Percentiles rank a stretch among this genome's conserved stretches.
phyloP scores from a whole-genome alignment of 2,797 vertebrate genomes.

The Chaetophractus vellerosus region DNA sequence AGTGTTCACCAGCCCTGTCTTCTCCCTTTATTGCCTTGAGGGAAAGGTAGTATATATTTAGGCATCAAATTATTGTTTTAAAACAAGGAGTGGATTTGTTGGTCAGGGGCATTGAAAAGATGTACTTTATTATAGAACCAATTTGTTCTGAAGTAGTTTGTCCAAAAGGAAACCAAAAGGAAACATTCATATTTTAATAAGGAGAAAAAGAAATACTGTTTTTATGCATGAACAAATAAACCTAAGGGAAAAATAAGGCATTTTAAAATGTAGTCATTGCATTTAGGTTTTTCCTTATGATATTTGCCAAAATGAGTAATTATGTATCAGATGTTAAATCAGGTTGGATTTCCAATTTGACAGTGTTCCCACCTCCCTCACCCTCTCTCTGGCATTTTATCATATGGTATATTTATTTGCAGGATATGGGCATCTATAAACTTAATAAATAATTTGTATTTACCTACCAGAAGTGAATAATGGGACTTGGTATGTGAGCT shows the following conservation, averaged over 20 bases:
- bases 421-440: neutral
- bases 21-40: conserved; percentile 18
- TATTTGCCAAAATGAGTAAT: neutral
- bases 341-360: conserved; percentile 7
- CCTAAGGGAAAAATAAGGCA: conserved; percentile 42
- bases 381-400: neutral
- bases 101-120: conserved; percentile 3
- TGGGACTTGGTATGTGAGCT: neutral
- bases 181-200: conserved; percentile 45
- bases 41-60: conserved; percentile 37
- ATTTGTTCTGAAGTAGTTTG: conserved; percentile 35
- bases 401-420: conserved; percentile 39
- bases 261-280: neutral
- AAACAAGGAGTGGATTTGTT: conserved; percentile 3
- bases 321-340: conserved; percentile 10
- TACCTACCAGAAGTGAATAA: neutral
- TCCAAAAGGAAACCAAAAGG: conserved; percentile 16
- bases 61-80: conserved; percentile 55
- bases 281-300: neutral
- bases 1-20: conserved; percentile 1
- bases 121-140: conserved; percentile 46
- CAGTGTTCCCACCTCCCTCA: neutral
- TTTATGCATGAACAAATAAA: conserved; percentile 54
- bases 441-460: neutral
- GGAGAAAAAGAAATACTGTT: conserved; percentile 39